phyloP scores from a whole-genome alignment of 1,140 invertebrate genomes.

The Contarinia nasturtii region DNA sequence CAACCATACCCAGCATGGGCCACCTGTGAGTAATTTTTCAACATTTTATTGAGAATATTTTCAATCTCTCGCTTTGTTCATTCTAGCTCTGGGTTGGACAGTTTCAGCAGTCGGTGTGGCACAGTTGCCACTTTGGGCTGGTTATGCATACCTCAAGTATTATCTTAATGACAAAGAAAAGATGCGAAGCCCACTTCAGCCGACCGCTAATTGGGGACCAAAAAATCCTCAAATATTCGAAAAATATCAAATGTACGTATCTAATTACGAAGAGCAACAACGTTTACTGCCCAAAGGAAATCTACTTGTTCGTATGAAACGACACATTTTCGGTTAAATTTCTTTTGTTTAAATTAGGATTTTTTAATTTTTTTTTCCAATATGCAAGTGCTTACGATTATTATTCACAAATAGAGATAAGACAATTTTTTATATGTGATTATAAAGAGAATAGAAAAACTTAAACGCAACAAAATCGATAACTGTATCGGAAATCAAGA shows the following conservation, averaged over 20 bases:
- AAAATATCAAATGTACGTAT: constrained; percentile 8
- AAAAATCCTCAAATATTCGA: constrained; percentile 10
- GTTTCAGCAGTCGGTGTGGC: constrained; percentile 31
- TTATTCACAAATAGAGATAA: too few species aligned
- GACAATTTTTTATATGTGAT: too few species aligned
- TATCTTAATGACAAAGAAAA: constrained; percentile 14
- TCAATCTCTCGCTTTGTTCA: background rate
- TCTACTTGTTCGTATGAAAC: too few species aligned
- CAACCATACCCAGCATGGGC: constrained; percentile 26
- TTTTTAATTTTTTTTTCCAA: too few species aligned
- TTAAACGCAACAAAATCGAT: too few species aligned
- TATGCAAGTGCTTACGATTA: too few species aligned
- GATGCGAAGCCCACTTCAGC: constrained; percentile 24
- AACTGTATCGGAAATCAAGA: too few species aligned
- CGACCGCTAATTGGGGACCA: constrained; percentile 34
- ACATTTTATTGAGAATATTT: background rate
- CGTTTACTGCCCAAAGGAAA: too few species aligned
- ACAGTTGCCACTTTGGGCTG: constrained; percentile 34
- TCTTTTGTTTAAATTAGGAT: too few species aligned
- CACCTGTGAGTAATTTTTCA: constrained; percentile 19
- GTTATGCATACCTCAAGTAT: constrained; percentile 25
- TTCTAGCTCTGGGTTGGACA: constrained; percentile 31
- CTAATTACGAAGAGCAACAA: too few species aligned
- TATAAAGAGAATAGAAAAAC: too few species aligned
- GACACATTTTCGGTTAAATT: too few species aligned